Base-by-base conservation (phyloP, 2,888 invertebrate genomes). In the Papilio demoleus region DNA sequence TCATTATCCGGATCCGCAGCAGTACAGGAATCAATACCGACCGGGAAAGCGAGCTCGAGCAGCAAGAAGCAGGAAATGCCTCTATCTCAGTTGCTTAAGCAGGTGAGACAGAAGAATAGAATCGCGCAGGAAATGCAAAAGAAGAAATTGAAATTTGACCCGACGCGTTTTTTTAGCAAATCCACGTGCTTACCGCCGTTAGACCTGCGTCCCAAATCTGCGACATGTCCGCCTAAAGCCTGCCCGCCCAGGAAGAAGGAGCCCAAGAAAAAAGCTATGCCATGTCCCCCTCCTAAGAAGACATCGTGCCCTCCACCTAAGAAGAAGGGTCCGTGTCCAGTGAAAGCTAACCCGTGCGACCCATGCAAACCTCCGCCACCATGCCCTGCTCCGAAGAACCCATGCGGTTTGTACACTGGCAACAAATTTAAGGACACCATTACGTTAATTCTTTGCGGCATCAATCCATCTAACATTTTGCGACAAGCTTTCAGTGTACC, bases 11-110 rank as follows among this genome's bases (percentile, higher is more conserved):
- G 14, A 1, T 50, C 50, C 14, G 27, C 24, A 12, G 14, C 50
- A 1, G 1, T 27, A 14, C 14, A 50, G 2, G 24, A 50, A 2
- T 1, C 50, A 4, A 6, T 50, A 14, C 14, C 14, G 6, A 1
- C 50, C 24, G 6, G 24, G 14, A 50, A 50, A 50, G 24, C 1
- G 12, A 50, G 6, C 14, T 5, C n/a, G 11, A 9, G 5, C 24
- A 12, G 12, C 50, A 27, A 0, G 14, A 50, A 22, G 14, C 50
- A 50, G 27, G 50, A 50, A 14, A 50, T 84, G 1, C 69, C 85
- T 0, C 76, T 89, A 2, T 80, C 85, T 8, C 81, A 86, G 67
- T 71, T 90, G 38, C 68, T 89, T n/a, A 77, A 66, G 22, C 76
- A 75, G 56, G 84, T 88, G 1, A 77, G 86, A 38, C 71, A 78